These are phyloP conservation scores for Clanis bilineata DNA, from an alignment of 2,888 invertebrate species.

Conservation along the genomic window DNA sequence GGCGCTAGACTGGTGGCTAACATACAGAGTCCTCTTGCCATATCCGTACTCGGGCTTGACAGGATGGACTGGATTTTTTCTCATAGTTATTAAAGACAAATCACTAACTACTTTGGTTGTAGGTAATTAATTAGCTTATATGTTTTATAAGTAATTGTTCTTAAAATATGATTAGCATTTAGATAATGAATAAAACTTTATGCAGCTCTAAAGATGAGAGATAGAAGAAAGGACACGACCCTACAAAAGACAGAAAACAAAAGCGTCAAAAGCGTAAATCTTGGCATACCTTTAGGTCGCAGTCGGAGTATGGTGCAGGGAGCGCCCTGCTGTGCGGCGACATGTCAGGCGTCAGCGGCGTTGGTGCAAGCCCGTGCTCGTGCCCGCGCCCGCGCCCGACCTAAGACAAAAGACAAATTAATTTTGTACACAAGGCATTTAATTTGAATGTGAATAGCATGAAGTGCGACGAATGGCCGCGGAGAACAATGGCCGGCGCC, in stretches of 20 bases:
- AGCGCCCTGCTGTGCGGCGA: conserved; percentile 69
- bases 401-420: conserved; percentile 83
- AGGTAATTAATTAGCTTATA: too few species aligned
- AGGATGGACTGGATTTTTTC: too few species aligned
- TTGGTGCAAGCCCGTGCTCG: conserved; percentile 36
- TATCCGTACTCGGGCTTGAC: too few species aligned
- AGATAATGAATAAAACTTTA: neutral
- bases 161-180: neutral
- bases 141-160: too few species aligned
- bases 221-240: neutral
- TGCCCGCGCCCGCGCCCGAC: conserved; percentile 45
- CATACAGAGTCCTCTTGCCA: too few species aligned
- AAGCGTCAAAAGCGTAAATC: conserved; percentile 8
- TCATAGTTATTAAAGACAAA: too few species aligned
- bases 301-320: conserved; percentile 22
- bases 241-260: neutral
- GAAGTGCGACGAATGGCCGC: conserved; percentile 81
- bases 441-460: conserved; percentile 83
- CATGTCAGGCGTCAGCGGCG: conserved; percentile 71
- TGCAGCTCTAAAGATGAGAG: neutral
- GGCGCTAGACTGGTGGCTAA: too few species aligned
- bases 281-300: conserved; percentile 18
- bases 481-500: conserved; percentile 81
- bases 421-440: conserved; percentile 81
- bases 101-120: too few species aligned